Evolutionary conservation across 1,140 invertebrate species (phyloP).

Genomic region (Trigoniulus corallinus): DNA sequence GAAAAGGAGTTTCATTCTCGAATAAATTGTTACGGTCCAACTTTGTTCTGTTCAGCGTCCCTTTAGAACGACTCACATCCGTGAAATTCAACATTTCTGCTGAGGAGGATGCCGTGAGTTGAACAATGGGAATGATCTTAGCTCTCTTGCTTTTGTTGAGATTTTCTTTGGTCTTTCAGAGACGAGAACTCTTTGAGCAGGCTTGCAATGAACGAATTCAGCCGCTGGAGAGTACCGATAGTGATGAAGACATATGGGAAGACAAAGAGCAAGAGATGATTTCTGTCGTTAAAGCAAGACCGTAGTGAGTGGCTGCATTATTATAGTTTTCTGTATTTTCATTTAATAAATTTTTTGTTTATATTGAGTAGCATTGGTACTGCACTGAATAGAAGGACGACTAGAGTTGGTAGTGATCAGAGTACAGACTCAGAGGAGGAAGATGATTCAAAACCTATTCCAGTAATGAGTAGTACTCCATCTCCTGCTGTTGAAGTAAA

Average conservation of each 20-base stretch:
- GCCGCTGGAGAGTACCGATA: conserved; percentile 32
- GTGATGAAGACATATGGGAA: conserved; percentile 32
- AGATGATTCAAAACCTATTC: conserved; percentile 17
- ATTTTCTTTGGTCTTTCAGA: conserved; percentile 22
- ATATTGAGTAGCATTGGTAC: neutral
- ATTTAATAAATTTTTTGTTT: conserved; percentile 1
- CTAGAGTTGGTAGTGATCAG: conserved; percentile 14
- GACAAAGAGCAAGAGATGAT: conserved; percentile 24
- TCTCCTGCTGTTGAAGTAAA: conserved; percentile 18
- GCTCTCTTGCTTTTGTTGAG: conserved; percentile 1
- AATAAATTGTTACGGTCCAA: neutral
- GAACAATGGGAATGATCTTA: conserved; percentile 2
- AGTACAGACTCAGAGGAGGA: conserved; percentile 26
- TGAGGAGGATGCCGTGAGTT: conserved; percentile 25
- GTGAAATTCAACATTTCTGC: conserved; percentile 34
- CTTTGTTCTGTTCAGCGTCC: conserved; percentile 21
- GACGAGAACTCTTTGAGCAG: conserved; percentile 36
- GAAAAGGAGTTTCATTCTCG: neutral
- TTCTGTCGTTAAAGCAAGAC: neutral
- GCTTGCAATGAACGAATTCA: conserved; percentile 30
- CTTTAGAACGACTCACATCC: conserved; percentile 31
- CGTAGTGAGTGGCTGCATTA: neutral
- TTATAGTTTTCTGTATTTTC: neutral
- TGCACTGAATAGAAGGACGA: conserved; percentile 7
- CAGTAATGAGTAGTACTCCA: neutral